Base-by-base conservation (phyloP, 30 jellyfish, hydroid and myxozoan genomes). In the Sanderia malayensis region DNA sequence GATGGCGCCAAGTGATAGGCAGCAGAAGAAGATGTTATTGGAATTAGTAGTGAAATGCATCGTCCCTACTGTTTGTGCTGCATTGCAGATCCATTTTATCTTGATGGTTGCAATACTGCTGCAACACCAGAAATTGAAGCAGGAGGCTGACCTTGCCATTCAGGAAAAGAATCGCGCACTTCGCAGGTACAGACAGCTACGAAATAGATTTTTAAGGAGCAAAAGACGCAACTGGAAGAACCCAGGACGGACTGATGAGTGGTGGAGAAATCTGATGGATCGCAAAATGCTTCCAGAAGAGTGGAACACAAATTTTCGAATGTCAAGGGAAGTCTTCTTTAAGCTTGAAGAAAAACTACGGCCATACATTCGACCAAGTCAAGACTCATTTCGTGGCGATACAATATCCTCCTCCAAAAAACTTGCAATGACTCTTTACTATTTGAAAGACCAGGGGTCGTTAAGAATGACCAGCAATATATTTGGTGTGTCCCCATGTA, bases 1-100 rank as follows among this genome's bases (percentile, higher is more conserved):
- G 76, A 64, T 64, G 76, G 76, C 76, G 62, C 76, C 76, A 64
- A 64, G 60, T 64, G 76, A 31, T 29, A 64, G n/a, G 60, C 76
- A 64, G 60, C 0, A 60, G 46, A 15, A 13, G 22, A 64, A 4
- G n/a, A n/a, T n/a, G n/a, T 64, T 64, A 64, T 31, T 64, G 76
- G 76, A 64, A 31, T 64, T 64, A 64, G 21, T 64, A 2, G n/a
- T 4, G n/a, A 64, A 30, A 64, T 64, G 76, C 21, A 64, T 64
- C 59, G 60, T 64, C 76, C 76, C 76, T 15, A 30, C 76, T 31
- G 60, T 30, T 64, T 64, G 77, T 65, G 77, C 62, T 28, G 77
- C 61, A 11, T 30, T 65, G 62, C 77, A 65, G 62, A 28, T 29
- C 62, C 0, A 65, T 30, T 31, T 65, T 65, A 1, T 33, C 31